Evolutionary conservation across 2,888 invertebrate species (phyloP).

Genomic region (Euzophera pinguis): DNA sequence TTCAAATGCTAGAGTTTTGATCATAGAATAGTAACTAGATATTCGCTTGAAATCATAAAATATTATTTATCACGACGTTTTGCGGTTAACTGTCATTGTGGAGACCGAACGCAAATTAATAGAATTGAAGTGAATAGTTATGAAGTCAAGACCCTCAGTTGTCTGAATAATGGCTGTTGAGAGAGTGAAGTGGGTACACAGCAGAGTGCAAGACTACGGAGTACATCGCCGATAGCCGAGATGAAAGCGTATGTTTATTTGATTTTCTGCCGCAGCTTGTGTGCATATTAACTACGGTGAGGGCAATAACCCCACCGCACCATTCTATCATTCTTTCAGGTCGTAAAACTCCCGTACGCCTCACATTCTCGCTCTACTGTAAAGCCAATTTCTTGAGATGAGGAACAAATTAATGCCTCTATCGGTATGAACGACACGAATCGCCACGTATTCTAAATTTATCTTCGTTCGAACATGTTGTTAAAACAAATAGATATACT

Average conservation of each 20-base stretch:
- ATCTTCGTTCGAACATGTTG: constrained; percentile 45
- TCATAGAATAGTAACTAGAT: not conserved
- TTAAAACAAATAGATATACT: constrained; percentile 61
- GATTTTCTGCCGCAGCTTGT: constrained; percentile 62
- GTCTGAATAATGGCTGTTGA: constrained; percentile 51
- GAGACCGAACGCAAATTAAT: constrained; percentile 39
- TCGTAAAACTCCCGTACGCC: constrained; percentile 43
- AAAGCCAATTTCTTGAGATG: constrained; percentile 21
- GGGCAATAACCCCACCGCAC: constrained; percentile 49
- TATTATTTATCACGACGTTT: constrained; percentile 2
- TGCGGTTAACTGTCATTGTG: constrained; percentile 5
- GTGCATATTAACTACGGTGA: constrained; percentile 55
- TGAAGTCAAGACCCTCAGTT: constrained; percentile 52
- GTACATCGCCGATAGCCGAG: constrained; percentile 71
- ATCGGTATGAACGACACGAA: constrained; percentile 13
- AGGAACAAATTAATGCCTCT: constrained; percentile 13
- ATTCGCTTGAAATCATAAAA: not conserved
- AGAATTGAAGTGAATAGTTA: constrained; percentile 42
- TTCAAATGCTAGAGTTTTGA: not conserved
- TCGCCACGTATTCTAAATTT: constrained; percentile 27
- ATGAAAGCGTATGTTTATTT: constrained; percentile 75
- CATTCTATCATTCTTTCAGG: constrained; percentile 36
- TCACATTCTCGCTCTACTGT: constrained; percentile 24
- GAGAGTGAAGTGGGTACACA: constrained; percentile 45
- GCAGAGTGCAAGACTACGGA: constrained; percentile 67